Evolutionary conservation across 2,888 invertebrate species (phyloP), one percentile per base, ranked within the genome.

Genomic region (Subacronicta megacephala): DNA sequence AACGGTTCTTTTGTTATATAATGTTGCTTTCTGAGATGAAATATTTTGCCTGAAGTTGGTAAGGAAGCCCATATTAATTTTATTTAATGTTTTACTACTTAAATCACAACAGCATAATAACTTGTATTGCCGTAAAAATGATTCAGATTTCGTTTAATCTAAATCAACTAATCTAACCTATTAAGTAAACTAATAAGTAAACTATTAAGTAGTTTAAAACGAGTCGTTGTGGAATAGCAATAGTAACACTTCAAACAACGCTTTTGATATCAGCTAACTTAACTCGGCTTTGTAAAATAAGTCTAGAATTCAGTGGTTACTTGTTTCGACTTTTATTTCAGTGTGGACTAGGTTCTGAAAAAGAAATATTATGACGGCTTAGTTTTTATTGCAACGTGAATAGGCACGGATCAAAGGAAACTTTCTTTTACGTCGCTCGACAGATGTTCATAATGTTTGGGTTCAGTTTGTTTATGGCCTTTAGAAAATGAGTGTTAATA

Each of bases 361-460:
- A 77, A 71, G 78, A 78, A 79, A 82, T 76, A 76, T 73, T 76
- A 76, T 73, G 71, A 69, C 56, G 72, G 74, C 80, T 79, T 78
- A 81, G 76, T 79, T 87, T 84, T 86, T 85, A 86, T 87, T 82
- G 82, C 79, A 80, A 83, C 77, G 75, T 67, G 80, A 80, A 84
- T 81, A 78, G 78, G 74, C 67, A 58, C 72, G 70, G 77, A 75
- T 69, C 76, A 70, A 75, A 65, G 70, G 64, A 46, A 75, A 74
- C 62, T 75, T 83, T 82, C 74, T 82, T 82, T 85, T 83, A 78
- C 76, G 75, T 77, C 78, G 68, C 52, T 64, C 80, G 69, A 80
- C 85, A 85, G 83, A 83, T 85, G 85, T 69, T 75, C 72, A 72
- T 83, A 80, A 82, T 82, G 81, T 71, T 65, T 64, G 58, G 77